Evolutionary conservation across 2,797 vertebrate genomes (phyloP).

Genomic region (Podargus strigoides): DNA sequence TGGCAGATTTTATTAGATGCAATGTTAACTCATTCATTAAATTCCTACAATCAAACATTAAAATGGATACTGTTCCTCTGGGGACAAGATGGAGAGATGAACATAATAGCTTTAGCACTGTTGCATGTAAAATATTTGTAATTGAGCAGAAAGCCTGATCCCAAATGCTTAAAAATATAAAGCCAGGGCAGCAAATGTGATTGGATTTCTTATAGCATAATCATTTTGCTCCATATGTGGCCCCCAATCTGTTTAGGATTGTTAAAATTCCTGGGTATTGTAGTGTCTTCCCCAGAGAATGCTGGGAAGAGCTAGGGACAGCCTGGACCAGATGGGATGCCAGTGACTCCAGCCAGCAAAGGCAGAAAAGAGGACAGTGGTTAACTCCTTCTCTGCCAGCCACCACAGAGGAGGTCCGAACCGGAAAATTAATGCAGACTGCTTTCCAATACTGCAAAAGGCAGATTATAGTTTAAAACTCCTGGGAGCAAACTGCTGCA

Average conservation of each 20-base stretch:
- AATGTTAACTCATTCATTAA: slow-evolving; percentile 1
- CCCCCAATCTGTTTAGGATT: slow-evolving; percentile 71
- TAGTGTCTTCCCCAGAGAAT: slow-evolving; percentile 70
- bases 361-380: slow-evolving; percentile 38
- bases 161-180: slow-evolving; percentile 29
- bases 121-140: background rate
- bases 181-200: slow-evolving; percentile 38
- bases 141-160: slow-evolving; percentile 28
- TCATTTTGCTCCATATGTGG: slow-evolving; percentile 59
- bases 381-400: slow-evolving; percentile 53
- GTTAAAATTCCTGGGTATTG: slow-evolving; percentile 74
- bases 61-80: background rate
- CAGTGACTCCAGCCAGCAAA: slow-evolving; percentile 41
- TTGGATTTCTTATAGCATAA: slow-evolving; percentile 64
- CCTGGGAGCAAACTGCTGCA: background rate
- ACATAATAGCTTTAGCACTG: background rate
- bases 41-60: background rate
- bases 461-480: background rate
- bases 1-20: background rate
- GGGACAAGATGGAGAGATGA: background rate
- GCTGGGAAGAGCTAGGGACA: slow-evolving; percentile 33
- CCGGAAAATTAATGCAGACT: background rate
- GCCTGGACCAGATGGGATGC: slow-evolving; percentile 81
- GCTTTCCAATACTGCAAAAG: background rate
- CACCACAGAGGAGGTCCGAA: background rate